Percentiles rank a stretch among this genome's conserved stretches.
Evolutionary conservation across 2,113 vertebrate species (phyloP).

Genomic region (Zapornia atra): DNA sequence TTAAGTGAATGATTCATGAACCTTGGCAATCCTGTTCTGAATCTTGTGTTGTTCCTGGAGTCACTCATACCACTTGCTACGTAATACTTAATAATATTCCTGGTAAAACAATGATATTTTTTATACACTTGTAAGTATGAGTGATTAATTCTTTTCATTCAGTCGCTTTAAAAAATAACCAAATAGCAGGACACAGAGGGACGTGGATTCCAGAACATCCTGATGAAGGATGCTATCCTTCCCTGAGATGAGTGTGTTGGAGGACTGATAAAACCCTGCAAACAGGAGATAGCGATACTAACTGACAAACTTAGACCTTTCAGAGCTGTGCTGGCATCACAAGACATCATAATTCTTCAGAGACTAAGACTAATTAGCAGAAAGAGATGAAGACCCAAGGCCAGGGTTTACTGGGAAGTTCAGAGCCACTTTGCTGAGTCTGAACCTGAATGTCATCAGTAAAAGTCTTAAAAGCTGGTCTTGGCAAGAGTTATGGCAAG

Average conservation of each 20-base stretch:
- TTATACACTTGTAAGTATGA: neutral
- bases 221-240: constrained; percentile 59
- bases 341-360: constrained; percentile 56
- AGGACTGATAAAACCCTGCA: constrained; percentile 64
- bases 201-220: constrained; percentile 16
- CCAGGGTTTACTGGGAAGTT: constrained; percentile 52
- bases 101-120: neutral
- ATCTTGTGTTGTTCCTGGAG: constrained; percentile 10
- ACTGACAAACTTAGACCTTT: constrained; percentile 67
- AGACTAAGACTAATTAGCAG: constrained; percentile 62
- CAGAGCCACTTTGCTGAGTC: neutral
- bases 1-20: neutral
- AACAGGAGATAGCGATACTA: constrained; percentile 52
- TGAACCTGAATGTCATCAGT: constrained; percentile 31
- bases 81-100: neutral
- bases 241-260: constrained; percentile 29
- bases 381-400: constrained; percentile 56
- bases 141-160: constrained; percentile 36
- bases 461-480: constrained; percentile 28
- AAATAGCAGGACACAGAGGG: constrained; percentile 42
- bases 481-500: neutral
- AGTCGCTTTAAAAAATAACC: constrained; percentile 31
- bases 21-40: neutral
- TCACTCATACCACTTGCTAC: neutral
- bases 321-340: constrained; percentile 49